These are phyloP conservation scores for Chloroclysta siterata DNA, from an alignment of 2,888 invertebrate genomes.

Conservation along the genomic window DNA sequence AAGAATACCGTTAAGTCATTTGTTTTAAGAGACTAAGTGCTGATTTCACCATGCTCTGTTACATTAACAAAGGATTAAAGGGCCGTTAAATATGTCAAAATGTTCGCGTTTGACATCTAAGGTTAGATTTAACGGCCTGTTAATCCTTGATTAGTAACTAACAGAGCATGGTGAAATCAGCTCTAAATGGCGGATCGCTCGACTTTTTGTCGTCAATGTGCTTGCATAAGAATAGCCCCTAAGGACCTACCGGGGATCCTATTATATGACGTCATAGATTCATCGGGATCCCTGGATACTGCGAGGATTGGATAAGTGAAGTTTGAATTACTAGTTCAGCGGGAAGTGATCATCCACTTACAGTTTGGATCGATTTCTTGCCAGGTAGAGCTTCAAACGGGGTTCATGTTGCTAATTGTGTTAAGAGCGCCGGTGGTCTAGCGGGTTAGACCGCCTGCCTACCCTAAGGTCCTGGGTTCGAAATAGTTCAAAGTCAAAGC, in stretches of 20 bases:
- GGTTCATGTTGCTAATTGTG: constrained; percentile 18
- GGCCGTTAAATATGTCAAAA: too few species aligned
- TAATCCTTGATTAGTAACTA: too few species aligned
- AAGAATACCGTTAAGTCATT: too few species aligned
- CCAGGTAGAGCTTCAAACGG: constrained; percentile 11
- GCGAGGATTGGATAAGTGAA: constrained; percentile 28
- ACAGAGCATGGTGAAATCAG: too few species aligned
- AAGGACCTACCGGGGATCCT: constrained; percentile 30
- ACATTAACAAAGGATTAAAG: too few species aligned
- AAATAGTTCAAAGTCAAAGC: too few species aligned
- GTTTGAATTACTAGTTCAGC: constrained; percentile 26
- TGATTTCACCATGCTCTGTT: too few species aligned
- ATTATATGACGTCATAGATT: constrained; percentile 32
- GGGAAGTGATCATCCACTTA: constrained; percentile 22
- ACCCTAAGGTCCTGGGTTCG: constrained; percentile 1
- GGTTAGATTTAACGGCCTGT: too few species aligned
- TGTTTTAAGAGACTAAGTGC: too few species aligned
- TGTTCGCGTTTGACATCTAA: too few species aligned
- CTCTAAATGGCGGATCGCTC: neutral
- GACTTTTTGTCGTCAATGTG: neutral
- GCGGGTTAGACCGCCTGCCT: too few species aligned
- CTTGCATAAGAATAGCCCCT: neutral
- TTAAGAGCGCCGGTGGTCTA: neutral
- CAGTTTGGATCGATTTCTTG: constrained; percentile 18
- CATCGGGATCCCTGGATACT: constrained; percentile 22